Evolutionary conservation across 1,140 invertebrate species (phyloP), one percentile per base, ranked within the genome.

Genomic region (Lepidurus couesii): DNA sequence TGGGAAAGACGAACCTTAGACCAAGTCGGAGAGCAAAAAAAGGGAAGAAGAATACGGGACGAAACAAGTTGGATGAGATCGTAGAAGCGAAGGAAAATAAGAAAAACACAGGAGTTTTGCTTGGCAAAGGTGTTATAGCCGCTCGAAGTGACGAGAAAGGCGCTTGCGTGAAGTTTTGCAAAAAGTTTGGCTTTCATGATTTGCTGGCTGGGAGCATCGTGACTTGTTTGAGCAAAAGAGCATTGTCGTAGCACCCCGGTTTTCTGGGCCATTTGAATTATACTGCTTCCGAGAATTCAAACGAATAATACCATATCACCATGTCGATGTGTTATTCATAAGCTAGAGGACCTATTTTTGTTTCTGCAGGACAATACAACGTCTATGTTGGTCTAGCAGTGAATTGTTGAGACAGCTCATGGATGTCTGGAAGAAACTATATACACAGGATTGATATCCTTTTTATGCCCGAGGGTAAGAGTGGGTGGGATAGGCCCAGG

Each of bases 251-350:
- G 53, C 16, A n/a, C 21, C 21, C 53, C 53, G n/a, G 53, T 65
- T 65, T 65, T 21, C 53, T 65, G 53, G 53, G 53, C 53, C 53
- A 65, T 34, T 34, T 65, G 53, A 65, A 65, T 65, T 65, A 65
- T 65, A 65, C 53, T 65, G 53, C 53, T 13, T 65, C 21, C 16
- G 53, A 65, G 53, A 65, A 65, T 65, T 65, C 21, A 13, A 65
- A n/a, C 16, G 53, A 65, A 65, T 65, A 65, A 65, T 65, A 8
- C 53, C 21, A 9, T 16, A 65, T 65, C 34, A 34, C 34, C 34
- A 34, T 34, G 34, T 34, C 3, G 53, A 65, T 65, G 53, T 21
- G 16, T 65, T 65, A 65, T 65, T 65, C 53, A 65, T 65, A 65
- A 65, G 53, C 53, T n/a, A 21, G 53, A 13, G 8, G 16, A 65